Conservation (phyloP, 1,140 invertebrate species). For the Drosophila lacteicornis region DNA sequence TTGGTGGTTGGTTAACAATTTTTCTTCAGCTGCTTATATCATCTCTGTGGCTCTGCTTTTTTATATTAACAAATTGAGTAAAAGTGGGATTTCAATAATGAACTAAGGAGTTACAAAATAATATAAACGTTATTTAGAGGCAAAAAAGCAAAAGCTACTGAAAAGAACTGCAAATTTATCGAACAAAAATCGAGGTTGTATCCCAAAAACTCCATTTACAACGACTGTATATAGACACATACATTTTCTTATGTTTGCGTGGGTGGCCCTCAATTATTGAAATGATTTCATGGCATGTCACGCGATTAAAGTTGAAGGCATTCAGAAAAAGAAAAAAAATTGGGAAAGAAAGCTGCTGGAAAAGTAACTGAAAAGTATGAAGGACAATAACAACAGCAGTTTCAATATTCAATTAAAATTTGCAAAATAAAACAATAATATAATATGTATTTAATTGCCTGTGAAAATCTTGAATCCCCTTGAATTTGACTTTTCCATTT, state of each 20-base stretch:
- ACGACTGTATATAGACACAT: conserved; percentile 11
- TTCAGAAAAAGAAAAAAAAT: background rate
- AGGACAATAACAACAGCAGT: background rate
- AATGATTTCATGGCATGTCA: conserved; percentile 63
- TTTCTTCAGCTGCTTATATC: conserved; percentile 1
- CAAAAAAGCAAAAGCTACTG: background rate
- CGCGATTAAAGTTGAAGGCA: conserved; percentile 62
- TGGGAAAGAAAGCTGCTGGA: background rate
- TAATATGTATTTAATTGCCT: background rate
- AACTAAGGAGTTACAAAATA: background rate
- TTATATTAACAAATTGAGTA: no score
- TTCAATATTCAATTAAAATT: background rate
- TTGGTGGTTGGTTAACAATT: conserved; percentile 32
- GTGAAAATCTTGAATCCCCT: background rate
- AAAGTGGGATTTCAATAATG: no score
- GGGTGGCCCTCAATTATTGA: conserved; percentile 63
- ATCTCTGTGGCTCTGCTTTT: no score
- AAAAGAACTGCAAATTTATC: conserved; percentile 2
- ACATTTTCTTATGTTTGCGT: conserved; percentile 4
- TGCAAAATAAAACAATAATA: background rate
- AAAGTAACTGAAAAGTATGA: background rate
- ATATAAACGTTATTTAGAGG: no score
- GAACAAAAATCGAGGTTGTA: background rate
- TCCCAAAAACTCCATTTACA: conserved; percentile 24
- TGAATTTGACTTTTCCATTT: background rate